These are phyloP conservation scores for Verasper variegatus DNA, from an alignment of 2,113 vertebrate species.

Conservation along the genomic window DNA sequence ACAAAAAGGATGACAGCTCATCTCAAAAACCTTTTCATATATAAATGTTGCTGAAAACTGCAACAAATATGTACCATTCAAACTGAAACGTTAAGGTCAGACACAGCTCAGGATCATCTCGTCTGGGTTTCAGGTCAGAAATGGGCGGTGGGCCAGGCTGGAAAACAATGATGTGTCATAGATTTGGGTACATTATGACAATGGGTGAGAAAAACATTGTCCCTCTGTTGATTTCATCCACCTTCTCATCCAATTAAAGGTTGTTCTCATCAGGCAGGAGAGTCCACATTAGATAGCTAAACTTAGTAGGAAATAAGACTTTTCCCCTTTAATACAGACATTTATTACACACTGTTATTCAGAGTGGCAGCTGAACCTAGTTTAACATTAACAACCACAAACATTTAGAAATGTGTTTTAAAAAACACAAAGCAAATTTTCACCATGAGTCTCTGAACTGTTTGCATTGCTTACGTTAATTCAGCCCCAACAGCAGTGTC, in stretches of 20 bases:
- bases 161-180: constrained; percentile 4
- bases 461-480: too few species aligned
- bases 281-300: too few species aligned
- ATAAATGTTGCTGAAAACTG: not conserved
- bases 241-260: not conserved
- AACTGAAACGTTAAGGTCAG: constrained; percentile 13
- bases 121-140: not conserved
- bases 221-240: not conserved
- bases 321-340: too few species aligned
- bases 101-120: not conserved
- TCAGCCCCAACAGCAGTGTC: too few species aligned
- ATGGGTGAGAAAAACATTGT: not conserved
- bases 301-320: too few species aligned
- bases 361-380: too few species aligned
- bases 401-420: too few species aligned
- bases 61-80: not conserved
- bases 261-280: not conserved
- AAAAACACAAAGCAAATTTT: too few species aligned
- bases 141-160: not conserved
- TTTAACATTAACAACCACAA: too few species aligned
- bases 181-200: not conserved
- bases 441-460: too few species aligned
- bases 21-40: constrained; percentile 19
- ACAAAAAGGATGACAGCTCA: constrained; percentile 15
- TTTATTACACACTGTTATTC: too few species aligned